Percentiles rank a stretch among this genome's conserved stretches.
These are phyloP conservation scores for Tychaedon coryphoeus DNA, from an alignment of 2,113 vertebrate species.

Conservation along the genomic window DNA sequence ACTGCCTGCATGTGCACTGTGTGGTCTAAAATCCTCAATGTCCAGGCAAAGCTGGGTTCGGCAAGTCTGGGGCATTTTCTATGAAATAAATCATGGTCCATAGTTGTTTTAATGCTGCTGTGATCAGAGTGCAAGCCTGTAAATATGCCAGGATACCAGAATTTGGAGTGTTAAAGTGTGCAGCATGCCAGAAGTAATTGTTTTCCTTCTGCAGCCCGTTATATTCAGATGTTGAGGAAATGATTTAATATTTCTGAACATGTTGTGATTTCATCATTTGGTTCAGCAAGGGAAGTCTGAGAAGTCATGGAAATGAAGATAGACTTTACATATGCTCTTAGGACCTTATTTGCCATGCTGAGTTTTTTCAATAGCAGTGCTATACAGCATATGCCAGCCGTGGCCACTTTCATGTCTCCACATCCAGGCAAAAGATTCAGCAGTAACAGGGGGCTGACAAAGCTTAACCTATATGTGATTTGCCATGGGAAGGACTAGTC, in stretches of 20 bases:
- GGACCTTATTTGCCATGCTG: background rate
- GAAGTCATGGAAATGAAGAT: constrained; percentile 61
- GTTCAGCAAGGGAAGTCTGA: constrained; percentile 58
- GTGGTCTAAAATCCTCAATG: background rate
- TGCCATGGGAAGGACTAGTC: background rate
- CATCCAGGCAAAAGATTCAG: background rate
- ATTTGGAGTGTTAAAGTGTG: background rate
- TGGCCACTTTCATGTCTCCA: background rate
- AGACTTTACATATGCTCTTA: constrained; percentile 27
- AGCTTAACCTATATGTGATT: background rate
- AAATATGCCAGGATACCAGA: background rate
- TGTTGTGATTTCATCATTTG: constrained; percentile 66
- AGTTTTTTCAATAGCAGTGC: background rate
- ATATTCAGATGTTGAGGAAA: constrained; percentile 73
- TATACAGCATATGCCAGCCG: background rate
- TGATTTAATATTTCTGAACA: constrained; percentile 73
- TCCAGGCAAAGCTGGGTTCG: background rate
- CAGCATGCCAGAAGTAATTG: constrained; percentile 39
- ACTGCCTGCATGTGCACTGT: background rate
- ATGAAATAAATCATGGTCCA: background rate
- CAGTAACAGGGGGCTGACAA: background rate
- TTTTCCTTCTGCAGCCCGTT: constrained; percentile 55
- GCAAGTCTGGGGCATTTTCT: background rate
- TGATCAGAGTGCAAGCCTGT: background rate
- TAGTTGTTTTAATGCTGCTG: background rate